Base-by-base conservation (phyloP, 2,888 invertebrate genomes). In the Pseudanteris insignis region DNA sequence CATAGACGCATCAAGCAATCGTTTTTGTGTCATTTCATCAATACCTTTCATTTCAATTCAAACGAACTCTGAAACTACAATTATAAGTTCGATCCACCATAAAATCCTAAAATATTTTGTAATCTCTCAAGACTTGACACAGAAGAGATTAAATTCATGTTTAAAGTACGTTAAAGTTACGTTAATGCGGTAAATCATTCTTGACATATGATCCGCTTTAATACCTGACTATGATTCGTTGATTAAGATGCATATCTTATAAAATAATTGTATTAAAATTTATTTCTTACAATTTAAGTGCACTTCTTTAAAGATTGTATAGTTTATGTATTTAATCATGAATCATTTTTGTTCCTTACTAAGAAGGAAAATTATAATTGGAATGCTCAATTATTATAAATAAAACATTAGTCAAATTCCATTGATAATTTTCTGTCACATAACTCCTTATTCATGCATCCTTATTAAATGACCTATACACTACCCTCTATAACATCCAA, bases 101-200 rank as follows among this genome's bases (percentile, higher is more conserved):
- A 5, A 9, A 29, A 2, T 38, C 29, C 13, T 8, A 18, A 32
- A 38, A n/a, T n/a, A n/a, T n/a, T n/a, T 14, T n/a, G 1, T 21
- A 28, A 58, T 59, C 58, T 51, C 61, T 54, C 30, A 6, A 1
- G 46, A 50, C 30, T 43, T 32, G 61, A 51, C 55, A 21, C 6
- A 2, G 10, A 41, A 55, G 48, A 57, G 50, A 57, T 50, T 44
- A 5, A 2, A 29, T 40, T 34, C 13, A 18, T 18, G 8, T 12
- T 12, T 21, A n/a, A n/a, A n/a, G n/a, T n/a, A n/a, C n/a, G n/a
- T n/a, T n/a, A n/a, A n/a, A 18, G 25, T 53, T 15, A 32, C 26
- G 4, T 18, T n/a, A 30, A n/a, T n/a, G 41, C 48, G 51, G 43
- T 3, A 63, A 53, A 53, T 51, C 57, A 57, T 57, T 36, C 34